phyloP scores from a whole-genome alignment of 92 coral and sea anemone species.

The Heteractis magnifica region DNA sequence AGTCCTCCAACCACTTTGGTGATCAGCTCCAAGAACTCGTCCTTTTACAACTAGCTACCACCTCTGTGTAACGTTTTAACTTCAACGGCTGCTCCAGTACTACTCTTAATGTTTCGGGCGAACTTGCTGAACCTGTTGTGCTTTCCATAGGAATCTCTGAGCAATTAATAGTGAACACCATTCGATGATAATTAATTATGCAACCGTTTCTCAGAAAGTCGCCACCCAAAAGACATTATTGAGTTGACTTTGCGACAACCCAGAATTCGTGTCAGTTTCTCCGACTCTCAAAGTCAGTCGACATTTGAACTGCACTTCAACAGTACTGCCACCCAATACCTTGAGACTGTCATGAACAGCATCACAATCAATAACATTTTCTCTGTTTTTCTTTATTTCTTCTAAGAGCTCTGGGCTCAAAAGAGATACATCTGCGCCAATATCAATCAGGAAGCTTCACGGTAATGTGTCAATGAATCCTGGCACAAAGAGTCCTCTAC shows the following conservation, averaged over 20 bases:
- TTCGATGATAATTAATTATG: conserved; percentile 35
- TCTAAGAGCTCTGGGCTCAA: background rate
- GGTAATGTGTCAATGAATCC: background rate
- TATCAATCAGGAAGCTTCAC: conserved; percentile 4
- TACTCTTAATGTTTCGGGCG: conserved; percentile 35
- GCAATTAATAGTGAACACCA: conserved; percentile 20
- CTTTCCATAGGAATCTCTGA: conserved; percentile 47
- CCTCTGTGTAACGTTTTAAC: conserved; percentile 33
- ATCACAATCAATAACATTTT: background rate
- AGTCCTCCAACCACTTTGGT: conserved; percentile 11
- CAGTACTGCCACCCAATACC: background rate
- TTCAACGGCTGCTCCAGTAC: conserved; percentile 19
- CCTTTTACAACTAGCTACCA: conserved; percentile 43
- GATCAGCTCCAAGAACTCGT: conserved; percentile 16
- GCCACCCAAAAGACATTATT: conserved; percentile 48
- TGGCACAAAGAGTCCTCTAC: background rate
- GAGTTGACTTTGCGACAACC: conserved; percentile 42
- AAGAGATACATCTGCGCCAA: conserved; percentile 5
- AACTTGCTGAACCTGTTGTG: background rate
- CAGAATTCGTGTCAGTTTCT: conserved; percentile 38
- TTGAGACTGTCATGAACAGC: background rate
- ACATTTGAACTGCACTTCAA: conserved; percentile 1
- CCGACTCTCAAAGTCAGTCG: conserved; percentile 31
- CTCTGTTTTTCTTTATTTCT: background rate
- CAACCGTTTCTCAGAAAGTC: conserved; percentile 60